phyloP scores from a whole-genome alignment of 1,140 invertebrate genomes.

The Sipha flava region DNA sequence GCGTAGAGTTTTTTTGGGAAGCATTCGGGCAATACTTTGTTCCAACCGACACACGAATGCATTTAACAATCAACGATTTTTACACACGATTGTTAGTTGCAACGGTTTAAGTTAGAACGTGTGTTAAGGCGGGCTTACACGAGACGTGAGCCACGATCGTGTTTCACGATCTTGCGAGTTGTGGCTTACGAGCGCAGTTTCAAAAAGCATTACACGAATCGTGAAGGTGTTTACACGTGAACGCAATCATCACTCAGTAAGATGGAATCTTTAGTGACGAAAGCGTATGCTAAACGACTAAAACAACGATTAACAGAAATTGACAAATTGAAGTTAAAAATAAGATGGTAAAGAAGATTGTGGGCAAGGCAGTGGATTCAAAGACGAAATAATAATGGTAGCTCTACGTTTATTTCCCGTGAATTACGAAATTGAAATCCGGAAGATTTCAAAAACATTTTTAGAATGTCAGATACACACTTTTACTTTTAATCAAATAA shows the following conservation, averaged over 20 bases:
- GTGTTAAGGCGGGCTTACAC: background rate
- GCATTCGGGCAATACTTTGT: too few relatives aligned
- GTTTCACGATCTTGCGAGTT: background rate
- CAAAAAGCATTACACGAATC: background rate
- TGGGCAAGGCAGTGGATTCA: slow-evolving; percentile 10
- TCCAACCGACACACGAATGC: too few relatives aligned
- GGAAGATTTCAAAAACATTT: slow-evolving; percentile 14
- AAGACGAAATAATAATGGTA: background rate
- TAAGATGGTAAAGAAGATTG: background rate
- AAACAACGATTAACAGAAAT: background rate
- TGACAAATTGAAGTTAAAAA: background rate
- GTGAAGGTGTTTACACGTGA: background rate
- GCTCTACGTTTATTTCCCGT: background rate
- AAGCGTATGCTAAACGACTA: background rate
- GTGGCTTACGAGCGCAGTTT: background rate
- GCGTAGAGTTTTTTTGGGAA: too few relatives aligned
- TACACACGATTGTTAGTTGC: too few relatives aligned
- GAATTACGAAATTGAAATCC: slow-evolving; percentile 1
- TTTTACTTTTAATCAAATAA: background rate
- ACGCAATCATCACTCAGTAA: background rate
- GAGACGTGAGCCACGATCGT: background rate
- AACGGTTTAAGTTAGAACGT: too few relatives aligned
- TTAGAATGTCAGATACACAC: background rate
- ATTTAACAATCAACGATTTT: too few relatives aligned
- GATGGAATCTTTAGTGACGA: background rate